Evolutionary conservation across 2,797 vertebrate genomes (phyloP).

Genomic region (Pelobates cultripes): DNA sequence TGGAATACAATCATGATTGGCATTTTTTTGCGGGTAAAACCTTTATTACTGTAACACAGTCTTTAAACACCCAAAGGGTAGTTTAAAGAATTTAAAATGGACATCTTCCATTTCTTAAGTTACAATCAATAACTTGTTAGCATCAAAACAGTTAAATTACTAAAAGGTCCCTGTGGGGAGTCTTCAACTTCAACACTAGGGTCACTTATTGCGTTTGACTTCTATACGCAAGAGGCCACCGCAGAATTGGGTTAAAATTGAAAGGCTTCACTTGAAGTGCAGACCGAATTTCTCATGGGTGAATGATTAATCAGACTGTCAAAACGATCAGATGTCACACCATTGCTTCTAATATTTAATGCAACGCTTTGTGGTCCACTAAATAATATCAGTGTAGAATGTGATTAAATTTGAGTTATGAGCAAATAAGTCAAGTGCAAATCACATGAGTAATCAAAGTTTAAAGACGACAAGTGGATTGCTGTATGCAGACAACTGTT

Average conservation of each 20-base stretch:
- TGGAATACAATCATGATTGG: too few relatives aligned
- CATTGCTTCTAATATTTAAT: conserved; percentile 41
- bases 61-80: too few relatives aligned
- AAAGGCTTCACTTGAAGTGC: conserved; percentile 26
- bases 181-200: not conserved
- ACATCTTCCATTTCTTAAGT: not conserved
- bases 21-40: too few relatives aligned
- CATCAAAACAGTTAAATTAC: not conserved
- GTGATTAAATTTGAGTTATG: conserved; percentile 5
- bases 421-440: conserved; percentile 2
- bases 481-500: not conserved
- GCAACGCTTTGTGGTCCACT: conserved; percentile 34
- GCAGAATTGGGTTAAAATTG: not conserved
- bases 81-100: too few relatives aligned
- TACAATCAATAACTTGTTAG: not conserved
- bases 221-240: not conserved
- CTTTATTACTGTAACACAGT: too few relatives aligned
- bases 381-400: conserved; percentile 31
- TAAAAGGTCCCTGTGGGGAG: not conserved
- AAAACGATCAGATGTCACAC: conserved; percentile 42
- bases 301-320: conserved; percentile 47
- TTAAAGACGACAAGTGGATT: not conserved
- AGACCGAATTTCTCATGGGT: conserved; percentile 24
- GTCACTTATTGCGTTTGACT: not conserved
- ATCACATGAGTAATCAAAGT: not conserved